Evolutionary conservation across 2,888 invertebrate genomes (phyloP), one percentile per base, ranked within the genome.

Genomic region (Agonopterix alstromeriana): DNA sequence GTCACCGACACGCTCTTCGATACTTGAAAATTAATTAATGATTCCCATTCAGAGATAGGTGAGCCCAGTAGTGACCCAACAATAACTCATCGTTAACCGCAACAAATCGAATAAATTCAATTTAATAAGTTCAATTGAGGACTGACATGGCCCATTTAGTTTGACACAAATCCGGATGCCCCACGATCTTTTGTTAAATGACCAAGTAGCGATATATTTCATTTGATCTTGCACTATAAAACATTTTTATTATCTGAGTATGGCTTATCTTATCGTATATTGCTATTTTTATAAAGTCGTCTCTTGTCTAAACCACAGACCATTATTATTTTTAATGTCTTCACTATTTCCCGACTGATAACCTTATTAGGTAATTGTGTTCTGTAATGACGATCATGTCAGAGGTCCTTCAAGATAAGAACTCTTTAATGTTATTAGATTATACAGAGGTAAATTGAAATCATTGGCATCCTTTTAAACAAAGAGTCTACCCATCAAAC

Each of bases 81-180:
- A 64, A 81, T 82, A 77, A 78, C 61, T 82, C 76, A 77, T 73
- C 56, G 58, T 82, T 72, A 70, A 57, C 58, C 54, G 63, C 60
- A 63, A 63, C 66, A 61, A 68, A 67, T 69, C 64, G 55, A 68
- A 65, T 73, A 73, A 73, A 78, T 79, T 72, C 50, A 66, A 69
- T 72, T 76, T 75, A 81, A 81, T 81, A 79, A 78, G 82, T 80
- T 80, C 82, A 86, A 84, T 80, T 82, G 77, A 66, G 67, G 73
- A 69, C 80, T 82, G 83, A 82, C 85, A 75, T 70, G 73, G 67
- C 56, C 72, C 66, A 76, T 74, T 77, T 71, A 58, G 53, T 67
- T 58, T 63, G 69, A 64, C 67, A 70, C 63, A 76, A 79, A 79
- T 82, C 76, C 70, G 56, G 61, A 62, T 59, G 58, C 64, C 63